Percentiles rank a stretch among this genome's conserved stretches.
phyloP scores from a whole-genome alignment of 2,888 invertebrate genomes.

The Clitarchus hookeri region DNA sequence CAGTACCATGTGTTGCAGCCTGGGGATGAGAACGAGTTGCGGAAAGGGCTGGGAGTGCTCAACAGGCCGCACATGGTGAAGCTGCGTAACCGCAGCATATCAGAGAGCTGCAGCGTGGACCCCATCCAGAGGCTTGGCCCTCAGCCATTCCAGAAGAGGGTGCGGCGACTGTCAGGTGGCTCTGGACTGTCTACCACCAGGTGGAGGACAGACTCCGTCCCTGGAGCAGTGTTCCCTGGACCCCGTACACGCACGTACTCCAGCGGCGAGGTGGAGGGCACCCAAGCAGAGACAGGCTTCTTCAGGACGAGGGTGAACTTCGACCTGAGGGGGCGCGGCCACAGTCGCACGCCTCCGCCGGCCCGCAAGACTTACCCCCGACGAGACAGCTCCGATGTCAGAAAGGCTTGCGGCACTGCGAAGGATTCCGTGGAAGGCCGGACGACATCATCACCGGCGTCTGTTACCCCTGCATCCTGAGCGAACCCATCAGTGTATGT shows the following conservation, averaged over 20 bases:
- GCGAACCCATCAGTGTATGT: not conserved
- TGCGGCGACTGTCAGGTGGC: constrained; percentile 53
- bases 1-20: constrained; percentile 33
- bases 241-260: not conserved
- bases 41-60: constrained; percentile 53
- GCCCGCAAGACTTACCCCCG: not conserved
- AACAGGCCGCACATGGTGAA: constrained; percentile 57
- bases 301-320: constrained; percentile 30
- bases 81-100: constrained; percentile 67
- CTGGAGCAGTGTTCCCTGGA: constrained; percentile 26
- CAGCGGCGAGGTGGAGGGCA: not conserved
- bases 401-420: too few species aligned
- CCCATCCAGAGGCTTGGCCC: constrained; percentile 29
- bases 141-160: constrained; percentile 45
- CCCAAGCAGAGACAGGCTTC: constrained; percentile 11
- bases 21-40: constrained; percentile 41
- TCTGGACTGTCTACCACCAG: constrained; percentile 55
- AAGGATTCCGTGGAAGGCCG: too few species aligned
- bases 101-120: constrained; percentile 58
- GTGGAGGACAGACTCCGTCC: constrained; percentile 45
- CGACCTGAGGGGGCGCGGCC: constrained; percentile 28
- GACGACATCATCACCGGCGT: not conserved
- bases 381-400: not conserved
- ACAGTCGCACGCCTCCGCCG: not conserved
- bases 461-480: not conserved